Evolutionary conservation across 2,797 vertebrate genomes (phyloP), one percentile per base, ranked within the genome.

Genomic region (Coregonus sp.): DNA sequence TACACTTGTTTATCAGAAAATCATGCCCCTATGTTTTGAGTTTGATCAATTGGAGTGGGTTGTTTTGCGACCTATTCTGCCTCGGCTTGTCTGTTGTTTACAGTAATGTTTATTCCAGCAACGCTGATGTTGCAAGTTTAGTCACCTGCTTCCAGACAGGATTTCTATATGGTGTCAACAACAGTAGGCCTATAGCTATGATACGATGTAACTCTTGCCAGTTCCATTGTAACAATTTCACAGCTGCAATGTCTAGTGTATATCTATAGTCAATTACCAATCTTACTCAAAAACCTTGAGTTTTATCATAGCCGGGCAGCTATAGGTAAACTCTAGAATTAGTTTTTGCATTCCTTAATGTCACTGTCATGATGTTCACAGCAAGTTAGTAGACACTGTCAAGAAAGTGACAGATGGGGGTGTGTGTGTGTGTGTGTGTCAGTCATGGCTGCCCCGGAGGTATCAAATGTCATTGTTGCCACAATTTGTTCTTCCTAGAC

Each of bases 341-440:
- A 18, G 75, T 80, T 78, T 81, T 40, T 69, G 61, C 74, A 84
- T 80, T 84, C 81, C 70, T 77, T 68, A 37, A 70, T 16, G 72
- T 80, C 78, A 73, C 15, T 71, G 47, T 56, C 77, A 80, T 73
- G 82, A 80, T 77, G 54, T 80, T 80, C 56, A 85, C 80, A 83
- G 77, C 37, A 83, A 87, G 86, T 87, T 84, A 50, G 47, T 84
- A 68, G 47, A 78, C 76, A 80, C 72, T 80, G 52, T 65, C 25
- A 29, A 47, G 80, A 75, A 85, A 88, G 89, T 91, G 90, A 92
- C 92, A 93, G 91, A 25, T 25, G 25, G 25, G 25, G 25, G 25
- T 25, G 25, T 25, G 25, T 25, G 25, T 25, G 7, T 40, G 7
- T 40, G 40, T 47, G 9, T 47, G 7, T 11, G 25, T 65, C 61